Conservation (phyloP, 2,797 vertebrate species). For the Schizopygopsis pylzovi region DNA sequence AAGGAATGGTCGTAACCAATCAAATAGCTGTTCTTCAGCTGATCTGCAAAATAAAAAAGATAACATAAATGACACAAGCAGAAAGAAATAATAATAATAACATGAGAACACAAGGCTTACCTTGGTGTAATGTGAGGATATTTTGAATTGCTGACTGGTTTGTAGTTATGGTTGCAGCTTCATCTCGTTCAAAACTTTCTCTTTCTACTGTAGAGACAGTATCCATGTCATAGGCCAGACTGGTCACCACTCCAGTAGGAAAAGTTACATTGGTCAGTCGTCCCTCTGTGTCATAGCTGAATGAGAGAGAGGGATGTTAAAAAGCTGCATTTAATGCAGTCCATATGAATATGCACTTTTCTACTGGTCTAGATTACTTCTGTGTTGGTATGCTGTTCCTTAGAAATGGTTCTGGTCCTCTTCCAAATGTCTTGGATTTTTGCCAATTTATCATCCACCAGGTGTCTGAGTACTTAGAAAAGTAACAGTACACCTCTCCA, state of each 20-base stretch:
- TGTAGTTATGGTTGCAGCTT: conserved; percentile 93
- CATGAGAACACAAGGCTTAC: conserved; percentile 69
- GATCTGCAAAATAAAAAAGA: conserved; percentile 78
- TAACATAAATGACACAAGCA: conserved; percentile 9
- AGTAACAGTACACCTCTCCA: background rate
- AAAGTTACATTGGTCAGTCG: conserved; percentile 97
- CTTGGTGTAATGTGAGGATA: conserved; percentile 96
- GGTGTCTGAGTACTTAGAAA: background rate
- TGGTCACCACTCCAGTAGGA: conserved; percentile 94
- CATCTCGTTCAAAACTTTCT: conserved; percentile 91
- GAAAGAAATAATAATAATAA: background rate
- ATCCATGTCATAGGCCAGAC: conserved; percentile 92
- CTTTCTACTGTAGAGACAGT: conserved; percentile 91
- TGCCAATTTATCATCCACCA: background rate
- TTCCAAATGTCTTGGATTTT: background rate
- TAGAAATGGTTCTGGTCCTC: background rate
- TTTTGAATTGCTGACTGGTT: conserved; percentile 93
- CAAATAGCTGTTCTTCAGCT: conserved; percentile 94
- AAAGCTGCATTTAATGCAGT: background rate
- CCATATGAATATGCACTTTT: background rate
- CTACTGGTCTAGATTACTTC: background rate
- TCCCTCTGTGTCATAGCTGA: conserved; percentile 95
- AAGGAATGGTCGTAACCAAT: conserved; percentile 94
- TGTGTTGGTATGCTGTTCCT: background rate
- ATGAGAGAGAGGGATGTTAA: background rate